A percentile compares a stretch with the other conserved stretches of the same genome.
Evolutionary conservation across 2,888 invertebrate genomes (phyloP).

Genomic region (Agrotis exclamationis): DNA sequence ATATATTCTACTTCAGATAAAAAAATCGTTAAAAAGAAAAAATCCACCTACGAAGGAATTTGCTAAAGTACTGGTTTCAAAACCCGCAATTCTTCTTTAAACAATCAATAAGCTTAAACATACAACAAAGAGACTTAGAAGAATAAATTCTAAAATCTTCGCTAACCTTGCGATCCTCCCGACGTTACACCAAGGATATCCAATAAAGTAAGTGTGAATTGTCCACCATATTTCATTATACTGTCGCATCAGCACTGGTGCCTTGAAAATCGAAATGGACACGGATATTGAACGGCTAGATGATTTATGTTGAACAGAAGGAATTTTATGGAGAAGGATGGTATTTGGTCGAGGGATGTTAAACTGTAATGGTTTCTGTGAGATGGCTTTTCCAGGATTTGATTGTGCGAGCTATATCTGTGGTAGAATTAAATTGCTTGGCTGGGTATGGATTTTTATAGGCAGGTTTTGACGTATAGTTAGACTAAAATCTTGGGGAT

Average conservation of each 20-base stretch:
- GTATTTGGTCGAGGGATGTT: conserved; percentile 11
- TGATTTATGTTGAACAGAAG: conserved; percentile 55
- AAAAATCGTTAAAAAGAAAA: not conserved
- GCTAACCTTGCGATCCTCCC: conserved; percentile 40
- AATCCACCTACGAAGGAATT: not conserved
- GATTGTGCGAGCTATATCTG: not conserved
- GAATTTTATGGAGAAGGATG: conserved; percentile 43
- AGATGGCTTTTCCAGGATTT: conserved; percentile 20
- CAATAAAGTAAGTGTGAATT: conserved; percentile 64
- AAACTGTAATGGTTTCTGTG: conserved; percentile 19
- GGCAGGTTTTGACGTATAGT: no score
- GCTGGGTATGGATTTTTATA: not conserved
- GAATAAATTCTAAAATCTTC: conserved; percentile 48
- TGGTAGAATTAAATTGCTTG: not conserved
- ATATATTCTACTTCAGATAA: not conserved
- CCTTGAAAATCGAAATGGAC: conserved; percentile 60
- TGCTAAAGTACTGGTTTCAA: not conserved
- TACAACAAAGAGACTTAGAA: conserved; percentile 27
- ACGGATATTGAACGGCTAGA: conserved; percentile 62
- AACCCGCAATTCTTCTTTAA: not conserved
- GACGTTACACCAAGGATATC: conserved; percentile 51
- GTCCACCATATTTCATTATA: conserved; percentile 69
- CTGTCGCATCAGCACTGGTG: conserved; percentile 60
- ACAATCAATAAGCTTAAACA: conserved; percentile 24
- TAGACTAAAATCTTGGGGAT: no score